phyloP scores from a whole-genome alignment of 1,140 invertebrate species.

The Pomacea maculata region DNA sequence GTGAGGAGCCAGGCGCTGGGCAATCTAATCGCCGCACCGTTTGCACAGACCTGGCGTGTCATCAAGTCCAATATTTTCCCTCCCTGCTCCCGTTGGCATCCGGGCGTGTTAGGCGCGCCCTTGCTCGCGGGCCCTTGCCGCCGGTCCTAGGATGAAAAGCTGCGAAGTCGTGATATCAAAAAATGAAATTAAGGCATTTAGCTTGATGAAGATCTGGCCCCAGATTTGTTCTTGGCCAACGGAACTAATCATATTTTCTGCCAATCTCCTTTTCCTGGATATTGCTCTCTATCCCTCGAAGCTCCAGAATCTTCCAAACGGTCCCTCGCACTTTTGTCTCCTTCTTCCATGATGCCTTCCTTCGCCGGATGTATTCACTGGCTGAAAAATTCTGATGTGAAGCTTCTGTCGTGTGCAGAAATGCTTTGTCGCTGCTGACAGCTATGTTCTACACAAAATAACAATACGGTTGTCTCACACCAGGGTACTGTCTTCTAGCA shows the following conservation, averaged over 20 bases:
- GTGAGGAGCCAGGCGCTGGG: not conserved
- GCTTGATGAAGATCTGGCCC: constrained; percentile 7
- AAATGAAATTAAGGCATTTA: constrained; percentile 12
- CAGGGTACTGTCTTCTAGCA: too few relatives aligned
- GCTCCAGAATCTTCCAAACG: too few relatives aligned
- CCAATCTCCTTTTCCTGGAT: too few relatives aligned
- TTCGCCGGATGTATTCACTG: too few relatives aligned
- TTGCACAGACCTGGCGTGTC: not conserved
- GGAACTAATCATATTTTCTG: constrained; percentile 1
- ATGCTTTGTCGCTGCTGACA: too few relatives aligned
- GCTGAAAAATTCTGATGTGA: too few relatives aligned
- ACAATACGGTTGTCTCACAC: too few relatives aligned
- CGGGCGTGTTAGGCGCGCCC: not conserved
- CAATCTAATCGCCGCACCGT: not conserved
- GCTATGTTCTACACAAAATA: too few relatives aligned
- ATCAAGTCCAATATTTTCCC: constrained; percentile 1
- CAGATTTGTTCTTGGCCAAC: not conserved
- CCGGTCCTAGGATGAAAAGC: not conserved
- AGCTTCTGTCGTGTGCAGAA: too few relatives aligned
- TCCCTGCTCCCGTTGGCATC: not conserved
- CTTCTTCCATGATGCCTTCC: too few relatives aligned
- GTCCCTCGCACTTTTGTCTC: too few relatives aligned
- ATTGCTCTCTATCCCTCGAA: too few relatives aligned
- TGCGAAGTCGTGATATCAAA: not conserved
- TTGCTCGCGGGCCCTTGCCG: not conserved